Percentiles rank a stretch among this genome's conserved stretches.
These are phyloP conservation scores for Drosophila parthenogenetica DNA, from an alignment of 2,888 invertebrate genomes.

Conservation along the genomic window DNA sequence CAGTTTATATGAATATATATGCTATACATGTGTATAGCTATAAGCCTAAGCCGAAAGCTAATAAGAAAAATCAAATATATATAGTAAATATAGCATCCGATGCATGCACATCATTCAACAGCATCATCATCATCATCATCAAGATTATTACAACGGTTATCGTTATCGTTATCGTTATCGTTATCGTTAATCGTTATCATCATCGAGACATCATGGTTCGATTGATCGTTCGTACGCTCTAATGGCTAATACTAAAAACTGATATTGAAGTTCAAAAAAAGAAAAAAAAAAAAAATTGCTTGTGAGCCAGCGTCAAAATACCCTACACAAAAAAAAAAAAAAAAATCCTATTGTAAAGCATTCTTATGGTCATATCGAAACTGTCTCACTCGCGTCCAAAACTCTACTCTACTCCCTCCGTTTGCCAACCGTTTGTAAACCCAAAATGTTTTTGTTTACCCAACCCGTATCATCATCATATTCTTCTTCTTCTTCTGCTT, in stretches of 20 bases:
- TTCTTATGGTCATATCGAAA: slow-evolving; percentile 13
- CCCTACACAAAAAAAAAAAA: slow-evolving; percentile 19
- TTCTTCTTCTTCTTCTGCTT: background rate
- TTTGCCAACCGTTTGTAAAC: background rate
- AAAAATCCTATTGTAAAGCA: slow-evolving; percentile 13
- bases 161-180: slow-evolving; percentile 17
- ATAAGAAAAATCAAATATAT: slow-evolving; percentile 17
- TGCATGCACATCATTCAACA: slow-evolving; percentile 31
- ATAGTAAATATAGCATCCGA: slow-evolving; percentile 33
- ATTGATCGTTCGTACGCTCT: slow-evolving; percentile 34
- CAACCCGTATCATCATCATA: background rate
- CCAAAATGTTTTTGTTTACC: background rate
- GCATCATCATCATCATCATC: slow-evolving; percentile 29
- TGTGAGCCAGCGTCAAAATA: slow-evolving; percentile 58
- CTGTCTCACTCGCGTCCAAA: slow-evolving; percentile 16
- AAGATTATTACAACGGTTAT: slow-evolving; percentile 25
- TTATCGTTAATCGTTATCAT: slow-evolving; percentile 19
- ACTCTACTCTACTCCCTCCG: background rate
- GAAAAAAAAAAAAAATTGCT: slow-evolving; percentile 41
- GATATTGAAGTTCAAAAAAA: slow-evolving; percentile 66
- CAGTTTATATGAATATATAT: slow-evolving; percentile 20
- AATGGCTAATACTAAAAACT: slow-evolving; percentile 67
- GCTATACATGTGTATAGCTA: slow-evolving; percentile 15
- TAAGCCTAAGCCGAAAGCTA: slow-evolving; percentile 24
- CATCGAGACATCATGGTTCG: slow-evolving; percentile 36